Percentiles rank a stretch among this genome's conserved stretches.
Evolutionary conservation across 30 jellyfish, hydroid and myxozoan genomes (phyloP).

Genomic region (Aurelia sp.): DNA sequence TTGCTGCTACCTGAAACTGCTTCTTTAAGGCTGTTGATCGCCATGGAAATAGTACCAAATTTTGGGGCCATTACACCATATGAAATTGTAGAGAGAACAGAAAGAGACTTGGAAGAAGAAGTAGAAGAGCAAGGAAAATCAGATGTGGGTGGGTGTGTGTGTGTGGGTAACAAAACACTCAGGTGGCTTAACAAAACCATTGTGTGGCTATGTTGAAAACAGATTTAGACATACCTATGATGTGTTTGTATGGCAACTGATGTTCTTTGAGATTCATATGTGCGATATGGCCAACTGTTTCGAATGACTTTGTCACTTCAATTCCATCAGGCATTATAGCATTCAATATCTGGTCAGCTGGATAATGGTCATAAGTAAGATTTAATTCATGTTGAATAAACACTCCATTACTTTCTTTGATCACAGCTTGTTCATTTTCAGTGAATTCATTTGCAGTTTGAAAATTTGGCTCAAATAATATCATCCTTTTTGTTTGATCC

Average conservation of each 20-base stretch:
- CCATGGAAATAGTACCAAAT: too few relatives aligned
- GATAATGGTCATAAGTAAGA: conserved; percentile 74
- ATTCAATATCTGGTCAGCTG: conserved; percentile 75
- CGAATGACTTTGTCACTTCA: conserved; percentile 89
- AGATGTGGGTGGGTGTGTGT: too few relatives aligned
- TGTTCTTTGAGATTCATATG: conserved; percentile 88
- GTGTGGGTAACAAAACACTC: too few relatives aligned
- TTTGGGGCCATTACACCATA: too few relatives aligned
- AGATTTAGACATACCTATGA: conserved; percentile 72
- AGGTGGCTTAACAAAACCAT: too few relatives aligned
- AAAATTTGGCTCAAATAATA: conserved; percentile 47
- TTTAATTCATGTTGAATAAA: conserved; percentile 32
- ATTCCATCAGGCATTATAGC: conserved; percentile 74
- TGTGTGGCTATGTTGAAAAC: too few relatives aligned
- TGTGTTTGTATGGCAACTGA: conserved; percentile 63
- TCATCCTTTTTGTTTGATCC: conserved; percentile 21
- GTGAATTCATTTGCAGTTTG: conserved; percentile 27
- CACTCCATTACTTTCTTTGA: conserved; percentile 45
- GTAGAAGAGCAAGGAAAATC: too few relatives aligned
- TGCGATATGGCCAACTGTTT: conserved; percentile 98
- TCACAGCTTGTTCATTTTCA: conserved; percentile 34
- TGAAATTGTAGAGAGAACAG: too few relatives aligned
- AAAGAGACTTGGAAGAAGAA: too few relatives aligned
- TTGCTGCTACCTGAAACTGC: too few relatives aligned
- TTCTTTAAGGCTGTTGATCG: too few relatives aligned